Evolutionary conservation across 2,888 invertebrate genomes (phyloP).

Genomic region (Lasioglossum zephyrum): DNA sequence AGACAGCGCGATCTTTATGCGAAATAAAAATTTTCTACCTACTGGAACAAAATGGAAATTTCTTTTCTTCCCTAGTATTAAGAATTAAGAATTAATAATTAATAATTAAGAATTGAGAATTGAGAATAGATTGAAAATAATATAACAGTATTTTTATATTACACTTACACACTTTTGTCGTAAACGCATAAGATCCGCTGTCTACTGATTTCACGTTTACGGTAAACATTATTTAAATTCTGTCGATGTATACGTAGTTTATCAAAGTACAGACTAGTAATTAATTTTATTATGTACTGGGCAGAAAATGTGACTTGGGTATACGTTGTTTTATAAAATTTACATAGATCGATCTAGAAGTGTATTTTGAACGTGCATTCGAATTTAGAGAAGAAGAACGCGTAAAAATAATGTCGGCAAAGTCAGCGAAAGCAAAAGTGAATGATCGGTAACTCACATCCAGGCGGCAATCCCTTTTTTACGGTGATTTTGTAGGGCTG

Average conservation of each 20-base stretch:
- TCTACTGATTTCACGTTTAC: neutral
- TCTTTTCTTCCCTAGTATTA: too few species aligned
- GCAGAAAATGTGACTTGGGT: neutral
- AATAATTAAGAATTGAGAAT: too few species aligned
- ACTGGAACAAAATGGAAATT: too few species aligned
- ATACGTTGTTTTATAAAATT: neutral
- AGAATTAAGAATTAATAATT: too few species aligned
- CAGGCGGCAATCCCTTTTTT: slow-evolving; percentile 93
- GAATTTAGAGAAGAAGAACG: neutral
- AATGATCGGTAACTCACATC: slow-evolving; percentile 89
- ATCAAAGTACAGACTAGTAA: neutral
- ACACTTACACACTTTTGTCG: too few species aligned
- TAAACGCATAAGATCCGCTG: too few species aligned
- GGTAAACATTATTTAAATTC: neutral
- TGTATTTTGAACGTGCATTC: neutral
- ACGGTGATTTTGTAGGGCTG: slow-evolving; percentile 94
- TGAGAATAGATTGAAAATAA: too few species aligned
- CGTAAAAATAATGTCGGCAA: neutral
- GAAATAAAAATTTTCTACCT: too few species aligned
- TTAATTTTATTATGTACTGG: neutral
- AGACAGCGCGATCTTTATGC: too few species aligned
- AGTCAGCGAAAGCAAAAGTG: neutral
- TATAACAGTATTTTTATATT: too few species aligned
- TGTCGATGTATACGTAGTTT: neutral
- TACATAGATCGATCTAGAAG: neutral